A percentile compares a stretch with the other conserved stretches of the same genome.
These are phyloP conservation scores for Lobophora halterata DNA, from an alignment of 2,888 invertebrate genomes.

Conservation along the genomic window DNA sequence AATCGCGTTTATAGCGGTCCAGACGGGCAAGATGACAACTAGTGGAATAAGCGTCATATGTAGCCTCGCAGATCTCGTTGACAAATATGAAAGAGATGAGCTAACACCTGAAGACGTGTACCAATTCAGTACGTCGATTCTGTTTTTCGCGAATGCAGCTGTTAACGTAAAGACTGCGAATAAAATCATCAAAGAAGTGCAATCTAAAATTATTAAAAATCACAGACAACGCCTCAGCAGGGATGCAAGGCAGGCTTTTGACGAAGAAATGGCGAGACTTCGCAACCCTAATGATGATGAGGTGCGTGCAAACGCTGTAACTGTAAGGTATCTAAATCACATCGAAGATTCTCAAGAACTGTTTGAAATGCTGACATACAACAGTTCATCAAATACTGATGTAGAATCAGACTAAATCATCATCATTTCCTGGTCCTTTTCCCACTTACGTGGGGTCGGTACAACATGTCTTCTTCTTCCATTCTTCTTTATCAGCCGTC, in stretches of 20 bases:
- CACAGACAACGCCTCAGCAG: conserved; percentile 8
- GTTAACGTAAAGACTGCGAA: conserved; percentile 11
- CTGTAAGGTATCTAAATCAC: conserved; percentile 11
- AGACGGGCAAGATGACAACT: conserved; percentile 13
- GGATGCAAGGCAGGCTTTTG: conserved; percentile 10
- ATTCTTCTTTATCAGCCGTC: too few relatives aligned
- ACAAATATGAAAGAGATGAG: conserved; percentile 9
- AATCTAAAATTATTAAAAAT: conserved; percentile 7
- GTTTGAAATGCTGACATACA: conserved; percentile 12
- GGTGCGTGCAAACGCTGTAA: conserved; percentile 12
- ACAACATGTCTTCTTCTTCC: too few relatives aligned
- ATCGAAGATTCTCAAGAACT: conserved; percentile 13
- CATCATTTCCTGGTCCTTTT: too few relatives aligned
- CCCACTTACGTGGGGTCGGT: too few relatives aligned
- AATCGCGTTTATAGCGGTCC: conserved; percentile 9
- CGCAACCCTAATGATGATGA: conserved; percentile 13
- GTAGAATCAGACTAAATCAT: too few relatives aligned
- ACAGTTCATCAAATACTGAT: too few relatives aligned
- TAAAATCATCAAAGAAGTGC: conserved; percentile 16
- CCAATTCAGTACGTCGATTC: conserved; percentile 13
- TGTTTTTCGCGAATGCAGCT: conserved; percentile 15
- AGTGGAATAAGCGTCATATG: conserved; percentile 10
- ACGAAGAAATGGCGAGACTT: conserved; percentile 11
- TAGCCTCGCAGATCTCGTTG: conserved; percentile 9
- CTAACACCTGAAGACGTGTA: conserved; percentile 13